Evolutionary conservation across 2,113 vertebrate species (phyloP).

Genomic region (Columbina picui): DNA sequence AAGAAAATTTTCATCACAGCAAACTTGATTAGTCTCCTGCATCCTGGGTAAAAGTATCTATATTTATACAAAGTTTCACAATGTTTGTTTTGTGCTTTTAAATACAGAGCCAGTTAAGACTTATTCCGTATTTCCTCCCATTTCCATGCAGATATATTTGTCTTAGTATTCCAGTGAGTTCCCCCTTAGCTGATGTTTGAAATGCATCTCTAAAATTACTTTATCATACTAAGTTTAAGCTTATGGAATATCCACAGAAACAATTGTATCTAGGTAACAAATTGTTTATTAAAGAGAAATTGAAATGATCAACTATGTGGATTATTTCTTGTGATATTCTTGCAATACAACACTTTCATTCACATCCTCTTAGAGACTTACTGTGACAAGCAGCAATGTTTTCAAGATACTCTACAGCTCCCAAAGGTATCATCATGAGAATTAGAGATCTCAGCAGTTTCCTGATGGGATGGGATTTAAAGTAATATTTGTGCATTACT

Average conservation of each 20-base stretch:
- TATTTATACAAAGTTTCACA: neutral
- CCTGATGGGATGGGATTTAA: neutral
- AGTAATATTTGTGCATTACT: neutral
- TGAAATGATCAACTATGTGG: neutral
- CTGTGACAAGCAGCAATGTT: neutral
- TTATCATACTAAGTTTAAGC: neutral
- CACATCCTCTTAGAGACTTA: neutral
- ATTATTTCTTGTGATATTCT: neutral
- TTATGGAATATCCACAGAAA: neutral
- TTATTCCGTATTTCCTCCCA: neutral
- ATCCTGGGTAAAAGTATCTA: neutral
- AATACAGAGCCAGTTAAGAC: neutral
- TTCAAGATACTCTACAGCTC: constrained; percentile 8
- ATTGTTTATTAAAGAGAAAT: constrained; percentile 37
- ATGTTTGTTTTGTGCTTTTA: constrained; percentile 7
- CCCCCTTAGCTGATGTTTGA: neutral
- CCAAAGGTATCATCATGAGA: constrained; percentile 13
- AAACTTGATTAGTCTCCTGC: neutral
- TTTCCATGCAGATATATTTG: neutral
- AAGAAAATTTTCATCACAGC: constrained; percentile 7
- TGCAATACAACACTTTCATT: neutral
- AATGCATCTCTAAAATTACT: neutral
- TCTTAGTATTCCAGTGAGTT: neutral
- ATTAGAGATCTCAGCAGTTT: constrained; percentile 35
- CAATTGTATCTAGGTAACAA: neutral